phyloP scores from a whole-genome alignment of 2,113 vertebrate species.

The Aspidoscelis tigris region DNA sequence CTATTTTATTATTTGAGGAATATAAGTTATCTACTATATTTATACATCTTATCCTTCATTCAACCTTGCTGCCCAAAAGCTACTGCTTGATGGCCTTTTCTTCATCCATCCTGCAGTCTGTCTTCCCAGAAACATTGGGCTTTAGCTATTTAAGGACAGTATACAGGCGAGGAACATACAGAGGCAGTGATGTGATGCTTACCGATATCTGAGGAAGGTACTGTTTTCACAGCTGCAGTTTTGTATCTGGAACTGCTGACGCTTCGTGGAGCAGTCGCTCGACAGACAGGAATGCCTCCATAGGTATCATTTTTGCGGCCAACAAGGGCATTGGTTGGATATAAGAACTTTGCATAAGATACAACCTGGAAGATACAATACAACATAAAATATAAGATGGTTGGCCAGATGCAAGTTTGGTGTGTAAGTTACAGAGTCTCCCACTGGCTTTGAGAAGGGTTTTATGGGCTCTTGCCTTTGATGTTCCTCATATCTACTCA shows the following conservation, averaged over 20 bases:
- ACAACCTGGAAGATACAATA: constrained; percentile 81
- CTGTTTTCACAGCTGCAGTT: constrained; percentile 71
- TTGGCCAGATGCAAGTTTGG: too few relatives aligned
- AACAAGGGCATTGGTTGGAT: constrained; percentile 92
- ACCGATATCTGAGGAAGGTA: constrained; percentile 87
- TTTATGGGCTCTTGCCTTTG: not conserved
- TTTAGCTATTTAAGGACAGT: not conserved
- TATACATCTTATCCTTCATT: not conserved
- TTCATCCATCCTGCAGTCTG: not conserved
- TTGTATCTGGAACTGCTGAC: constrained; percentile 82
- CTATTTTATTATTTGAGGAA: not conserved
- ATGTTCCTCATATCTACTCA: not conserved
- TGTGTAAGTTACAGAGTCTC: not conserved
- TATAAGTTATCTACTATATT: not conserved
- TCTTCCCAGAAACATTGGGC: not conserved
- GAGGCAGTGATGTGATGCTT: constrained; percentile 17
- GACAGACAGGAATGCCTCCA: constrained; percentile 72
- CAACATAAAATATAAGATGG: too few relatives aligned
- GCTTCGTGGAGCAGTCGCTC: constrained; percentile 76
- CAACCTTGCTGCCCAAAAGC: not conserved
- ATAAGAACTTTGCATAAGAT: constrained; percentile 95
- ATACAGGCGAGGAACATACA: not conserved
- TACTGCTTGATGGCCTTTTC: not conserved
- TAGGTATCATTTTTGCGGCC: constrained; percentile 82
- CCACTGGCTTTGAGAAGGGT: not conserved